A percentile compares a stretch with the other conserved stretches of the same genome.
These are phyloP conservation scores for Hyla sarda DNA, from an alignment of 2,113 vertebrate genomes.

Conservation along the genomic window DNA sequence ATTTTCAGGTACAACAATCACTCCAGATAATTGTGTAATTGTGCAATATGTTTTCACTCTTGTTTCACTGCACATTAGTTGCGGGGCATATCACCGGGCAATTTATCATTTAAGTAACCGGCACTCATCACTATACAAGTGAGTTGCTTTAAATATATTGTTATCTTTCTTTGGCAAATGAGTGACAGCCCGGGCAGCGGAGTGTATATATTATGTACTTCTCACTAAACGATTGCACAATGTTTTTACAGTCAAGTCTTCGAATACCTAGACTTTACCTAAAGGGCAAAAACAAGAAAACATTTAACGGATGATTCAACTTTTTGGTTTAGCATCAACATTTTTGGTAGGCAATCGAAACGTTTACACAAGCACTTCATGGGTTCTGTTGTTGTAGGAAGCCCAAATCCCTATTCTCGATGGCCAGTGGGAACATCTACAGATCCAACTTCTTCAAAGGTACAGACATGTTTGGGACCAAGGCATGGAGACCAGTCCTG, in stretches of 20 bases:
- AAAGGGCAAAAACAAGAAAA: background rate
- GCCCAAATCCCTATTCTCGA: background rate
- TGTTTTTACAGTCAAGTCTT: conserved; percentile 5
- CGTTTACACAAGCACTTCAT: background rate
- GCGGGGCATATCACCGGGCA: conserved; percentile 28
- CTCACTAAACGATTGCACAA: background rate
- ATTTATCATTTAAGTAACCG: conserved; percentile 34
- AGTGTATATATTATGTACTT: conserved; percentile 12
- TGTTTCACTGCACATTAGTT: conserved; percentile 38
- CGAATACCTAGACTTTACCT: background rate
- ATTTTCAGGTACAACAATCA: conserved; percentile 42
- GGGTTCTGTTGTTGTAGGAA: background rate
- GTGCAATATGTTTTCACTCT: conserved; percentile 50
- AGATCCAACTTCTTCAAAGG: background rate
- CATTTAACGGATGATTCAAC: background rate
- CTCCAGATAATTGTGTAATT: conserved; percentile 37
- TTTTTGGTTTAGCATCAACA: background rate
- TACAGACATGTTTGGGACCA: background rate
- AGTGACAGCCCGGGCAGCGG: background rate
- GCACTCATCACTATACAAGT: conserved; percentile 39
- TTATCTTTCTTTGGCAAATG: conserved; percentile 19
- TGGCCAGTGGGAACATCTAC: background rate
- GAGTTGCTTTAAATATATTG: conserved; percentile 45
- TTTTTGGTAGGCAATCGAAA: too few relatives aligned
- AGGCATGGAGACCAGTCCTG: background rate